These are phyloP conservation scores for Antheraea pernyi DNA, from an alignment of 1,140 invertebrate genomes.

Conservation along the genomic window DNA sequence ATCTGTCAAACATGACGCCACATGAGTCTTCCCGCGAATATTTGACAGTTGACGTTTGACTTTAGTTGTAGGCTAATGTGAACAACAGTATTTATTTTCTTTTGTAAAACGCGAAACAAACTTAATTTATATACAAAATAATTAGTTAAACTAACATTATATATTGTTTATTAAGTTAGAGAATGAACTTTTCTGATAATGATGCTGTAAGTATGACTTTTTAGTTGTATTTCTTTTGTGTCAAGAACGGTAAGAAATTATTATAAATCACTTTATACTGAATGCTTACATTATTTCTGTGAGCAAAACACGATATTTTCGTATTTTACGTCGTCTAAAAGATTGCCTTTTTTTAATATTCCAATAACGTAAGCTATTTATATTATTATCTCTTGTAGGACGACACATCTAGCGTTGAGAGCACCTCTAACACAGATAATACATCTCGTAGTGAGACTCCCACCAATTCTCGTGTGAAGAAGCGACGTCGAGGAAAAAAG, in stretches of 20 bases:
- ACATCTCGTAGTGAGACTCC: conserved; percentile 94
- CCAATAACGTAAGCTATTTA: neutral
- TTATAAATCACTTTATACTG: too few relatives aligned
- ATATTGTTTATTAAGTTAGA: neutral
- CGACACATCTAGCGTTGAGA: conserved; percentile 91
- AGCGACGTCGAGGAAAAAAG: conserved; percentile 83
- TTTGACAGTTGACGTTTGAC: conserved; percentile 55
- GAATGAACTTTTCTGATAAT: conserved; percentile 71
- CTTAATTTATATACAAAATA: neutral
- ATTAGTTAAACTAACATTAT: too few relatives aligned
- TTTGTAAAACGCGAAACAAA: neutral
- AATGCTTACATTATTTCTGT: too few relatives aligned
- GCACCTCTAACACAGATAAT: conserved; percentile 90
- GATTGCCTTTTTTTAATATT: too few relatives aligned
- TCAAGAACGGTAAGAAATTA: too few relatives aligned
- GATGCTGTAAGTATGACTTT: conserved; percentile 63
- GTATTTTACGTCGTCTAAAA: too few relatives aligned
- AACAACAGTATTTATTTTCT: neutral
- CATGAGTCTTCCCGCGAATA: conserved; percentile 49
- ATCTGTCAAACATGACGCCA: neutral
- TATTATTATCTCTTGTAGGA: conserved; percentile 69
- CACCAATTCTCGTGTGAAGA: conserved; percentile 84
- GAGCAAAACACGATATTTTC: too few relatives aligned
- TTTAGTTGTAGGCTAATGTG: neutral
- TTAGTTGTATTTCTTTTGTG: neutral